These are phyloP conservation scores for Serranus cabrilla DNA, from an alignment of 2,797 vertebrate genomes.

Conservation along the genomic window DNA sequence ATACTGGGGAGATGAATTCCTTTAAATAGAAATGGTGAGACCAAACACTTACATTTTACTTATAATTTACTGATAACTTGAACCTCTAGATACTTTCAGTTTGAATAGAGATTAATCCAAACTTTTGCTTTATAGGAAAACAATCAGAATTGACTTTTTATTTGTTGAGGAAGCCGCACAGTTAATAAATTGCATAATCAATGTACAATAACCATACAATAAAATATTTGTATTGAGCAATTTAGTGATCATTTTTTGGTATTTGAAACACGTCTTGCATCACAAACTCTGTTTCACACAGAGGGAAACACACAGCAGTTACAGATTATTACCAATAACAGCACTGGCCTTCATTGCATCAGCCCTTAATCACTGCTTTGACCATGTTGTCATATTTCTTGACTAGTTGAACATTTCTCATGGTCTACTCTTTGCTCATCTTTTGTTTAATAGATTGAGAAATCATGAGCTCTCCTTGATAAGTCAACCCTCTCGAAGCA, in stretches of 20 bases:
- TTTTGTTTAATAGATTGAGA: slow-evolving; percentile 2
- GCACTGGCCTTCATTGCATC: slow-evolving; percentile 12
- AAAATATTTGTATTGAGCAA: not conserved
- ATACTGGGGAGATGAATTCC: fast-evolving
- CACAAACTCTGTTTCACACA: slow-evolving; percentile 1
- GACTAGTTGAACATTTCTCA: not conserved
- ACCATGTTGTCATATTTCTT: not conserved
- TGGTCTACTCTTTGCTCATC: not conserved
- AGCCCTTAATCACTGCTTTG: not conserved
- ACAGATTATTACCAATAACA: not conserved
- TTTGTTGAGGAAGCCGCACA: not conserved
- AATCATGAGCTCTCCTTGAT: slow-evolving; percentile 15
- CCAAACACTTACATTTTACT: not conserved
- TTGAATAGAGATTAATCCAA: not conserved
- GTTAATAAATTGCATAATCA: no score
- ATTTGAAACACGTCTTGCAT: not conserved
- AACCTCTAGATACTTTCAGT: not conserved
- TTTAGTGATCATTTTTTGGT: not conserved
- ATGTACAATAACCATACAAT: not conserved
- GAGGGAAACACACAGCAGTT: not conserved
- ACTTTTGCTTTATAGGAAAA: not conserved
- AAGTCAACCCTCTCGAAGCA: not conserved
- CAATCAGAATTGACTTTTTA: not conserved
- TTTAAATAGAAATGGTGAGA: not conserved
- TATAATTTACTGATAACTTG: not conserved